Evolutionary conservation across 2,113 vertebrate genomes (phyloP).

Genomic region (Bufo bufo): DNA sequence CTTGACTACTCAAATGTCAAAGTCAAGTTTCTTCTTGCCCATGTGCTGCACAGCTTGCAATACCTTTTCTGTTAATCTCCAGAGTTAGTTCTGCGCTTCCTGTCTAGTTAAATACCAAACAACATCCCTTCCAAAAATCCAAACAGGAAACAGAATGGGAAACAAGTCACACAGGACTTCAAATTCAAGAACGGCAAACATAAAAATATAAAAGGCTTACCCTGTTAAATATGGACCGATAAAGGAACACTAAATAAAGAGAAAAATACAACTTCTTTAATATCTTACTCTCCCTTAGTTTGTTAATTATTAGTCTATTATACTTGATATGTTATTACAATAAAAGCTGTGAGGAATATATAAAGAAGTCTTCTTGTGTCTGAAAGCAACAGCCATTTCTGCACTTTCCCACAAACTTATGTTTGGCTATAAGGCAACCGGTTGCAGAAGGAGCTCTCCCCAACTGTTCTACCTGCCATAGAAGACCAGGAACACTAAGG

Average conservation of each 20-base stretch:
- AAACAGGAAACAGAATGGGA: conserved; percentile 11
- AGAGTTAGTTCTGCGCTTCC: neutral
- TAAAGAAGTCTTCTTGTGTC: too few relatives aligned
- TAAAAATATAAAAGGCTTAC: neutral
- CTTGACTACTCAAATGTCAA: neutral
- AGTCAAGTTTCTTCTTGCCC: neutral
- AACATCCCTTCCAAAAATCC: conserved; percentile 5
- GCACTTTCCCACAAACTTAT: neutral
- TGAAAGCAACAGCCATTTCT: too few relatives aligned
- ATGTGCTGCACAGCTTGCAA: neutral
- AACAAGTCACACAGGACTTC: neutral
- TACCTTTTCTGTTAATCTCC: neutral
- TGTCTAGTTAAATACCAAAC: neutral
- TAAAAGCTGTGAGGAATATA: too few relatives aligned
- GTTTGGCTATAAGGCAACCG: too few relatives aligned
- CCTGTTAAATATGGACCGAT: neutral
- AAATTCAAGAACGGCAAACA: neutral
- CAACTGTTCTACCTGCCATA: neutral
- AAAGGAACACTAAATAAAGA: neutral
- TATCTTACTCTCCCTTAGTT: too few relatives aligned
- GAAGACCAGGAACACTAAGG: neutral
- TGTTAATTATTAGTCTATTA: too few relatives aligned
- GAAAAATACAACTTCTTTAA: neutral
- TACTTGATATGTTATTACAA: too few relatives aligned
- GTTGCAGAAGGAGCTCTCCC: too few relatives aligned